Evolutionary conservation across 2,113 vertebrate genomes (phyloP), one percentile per base, ranked within the genome.

Genomic region (Mastomys coucha): DNA sequence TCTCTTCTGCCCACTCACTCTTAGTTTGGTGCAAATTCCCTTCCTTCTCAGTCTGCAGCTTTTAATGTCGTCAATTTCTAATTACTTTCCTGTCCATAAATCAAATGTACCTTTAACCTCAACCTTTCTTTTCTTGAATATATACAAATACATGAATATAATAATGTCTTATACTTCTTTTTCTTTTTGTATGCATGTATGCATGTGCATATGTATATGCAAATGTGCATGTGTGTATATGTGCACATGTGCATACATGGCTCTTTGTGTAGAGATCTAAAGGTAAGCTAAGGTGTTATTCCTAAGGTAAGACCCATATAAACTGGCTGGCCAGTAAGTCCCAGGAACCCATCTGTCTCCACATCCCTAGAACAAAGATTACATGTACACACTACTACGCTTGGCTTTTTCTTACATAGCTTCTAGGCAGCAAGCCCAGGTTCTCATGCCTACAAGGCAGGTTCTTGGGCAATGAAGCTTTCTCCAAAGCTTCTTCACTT

Each of bases 101-200:
- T 75, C 22, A 45, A 92, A 80, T 91, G 16, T 69, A 75, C 80
- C 28, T 80, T 70, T 95, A 53, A 88, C 7, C 6, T 65, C 19
- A 91, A 1, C 17, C 26, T 91, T 97, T 91, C 36, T 56, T 28
- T 91, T 75, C 51, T 95, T 88, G 7, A 3, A 89, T 75, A 75
- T 39, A 39, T 88, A 42, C n/a, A 84, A 42, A 42, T 28, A 60
- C 60, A 17, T 84, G 24, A 60, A 63, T 42, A 72, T 56, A 33
- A 72, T 73, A 39, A n/a, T 33, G 12, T 20, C 16, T 26, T 39
- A n/a, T 9, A 16, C 4, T 51, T 42, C 26, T 65, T 85, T 85
- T 63, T 60, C 20, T 39, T 45, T 63, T 26, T n/a, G 53, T 45
- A 16, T 65, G 6, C n/a, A 16, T 70, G 33, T 19, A 73, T 73